Evolutionary conservation across 2,113 vertebrate genomes (phyloP).

Genomic region (Stomatorhinus ivindoensis): DNA sequence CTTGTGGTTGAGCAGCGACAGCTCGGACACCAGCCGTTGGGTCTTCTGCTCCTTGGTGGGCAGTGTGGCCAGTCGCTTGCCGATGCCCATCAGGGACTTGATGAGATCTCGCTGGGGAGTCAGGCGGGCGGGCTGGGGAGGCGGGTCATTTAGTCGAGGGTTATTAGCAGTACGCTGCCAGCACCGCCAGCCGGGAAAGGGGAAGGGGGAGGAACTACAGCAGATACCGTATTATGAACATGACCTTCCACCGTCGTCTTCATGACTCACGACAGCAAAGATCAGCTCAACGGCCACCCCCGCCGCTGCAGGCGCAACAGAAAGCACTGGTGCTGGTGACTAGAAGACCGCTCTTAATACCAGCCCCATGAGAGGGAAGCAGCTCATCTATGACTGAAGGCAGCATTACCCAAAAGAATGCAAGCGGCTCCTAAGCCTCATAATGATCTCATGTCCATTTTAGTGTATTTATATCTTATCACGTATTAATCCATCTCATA

Average conservation of each 20-base stretch:
- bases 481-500: background rate
- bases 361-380: background rate
- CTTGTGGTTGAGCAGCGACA: conserved; percentile 92
- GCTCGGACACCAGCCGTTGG: conserved; percentile 80
- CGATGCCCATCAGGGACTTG: conserved; percentile 87
- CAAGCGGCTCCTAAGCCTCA: background rate
- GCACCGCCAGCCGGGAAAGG: background rate
- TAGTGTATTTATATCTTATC: background rate
- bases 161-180: background rate
- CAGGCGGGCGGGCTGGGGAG: conserved; percentile 72
- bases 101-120: conserved; percentile 90
- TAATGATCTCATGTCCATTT: background rate
- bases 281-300: background rate
- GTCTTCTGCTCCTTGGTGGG: conserved; percentile 98
- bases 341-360: background rate
- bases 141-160: background rate
- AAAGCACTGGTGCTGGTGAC: background rate
- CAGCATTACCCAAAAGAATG: background rate
- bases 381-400: background rate
- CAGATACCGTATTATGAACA: background rate
- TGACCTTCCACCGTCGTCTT: background rate
- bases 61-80: conserved; percentile 82
- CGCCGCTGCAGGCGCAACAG: background rate
- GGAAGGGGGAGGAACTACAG: background rate
- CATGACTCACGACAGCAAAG: background rate